Base-by-base conservation (phyloP, 2,797 vertebrate species). In the Sciurus vulgaris region DNA sequence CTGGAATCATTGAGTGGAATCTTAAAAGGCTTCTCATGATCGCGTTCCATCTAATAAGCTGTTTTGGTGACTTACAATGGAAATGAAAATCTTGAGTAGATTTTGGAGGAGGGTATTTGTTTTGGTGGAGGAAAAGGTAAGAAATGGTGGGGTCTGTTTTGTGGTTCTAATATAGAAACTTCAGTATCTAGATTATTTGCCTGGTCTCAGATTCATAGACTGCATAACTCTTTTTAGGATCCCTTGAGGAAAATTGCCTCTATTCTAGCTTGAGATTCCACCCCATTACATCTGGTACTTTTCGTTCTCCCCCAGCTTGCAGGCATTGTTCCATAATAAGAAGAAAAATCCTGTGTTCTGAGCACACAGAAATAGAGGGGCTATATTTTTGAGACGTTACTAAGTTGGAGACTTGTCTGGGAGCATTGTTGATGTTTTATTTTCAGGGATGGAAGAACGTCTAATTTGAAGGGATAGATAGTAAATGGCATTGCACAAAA, bases 391-490 rank as follows among this genome's bases (percentile, higher is more conserved):
- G 56, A 93, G 86, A 76, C n/a, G 14, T 96, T 49, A 65, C 85
- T 89, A 72, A 76, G n/a, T 89, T 96, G 96, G 76, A 93, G 41
- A 63, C 47, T 95, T 95, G 59, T 84, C 72, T 88, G 77, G 73
- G 51, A 94, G 77, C 83, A 22, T 5, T 1, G 14, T 65, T 93
- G 51, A 47, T 94, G 83, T 96, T 93, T 79, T 87, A 26, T 94
- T 67, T 97, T 9, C 0, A 69, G 70, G 0, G 0, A 13, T 33
- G 35, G 96, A 56, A 97, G 54, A 78, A 22, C 35, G 59, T 33
- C 30, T 93, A 73, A 96, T 97, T 59, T 93, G 79, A 88, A 93
- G 14, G 70, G 69, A 89, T 76, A 95, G 89, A 86, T 30, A 74
- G 30, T 92, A 94, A 98, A 70, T 2, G 97, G 56, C 56, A 51